Base-by-base conservation (phyloP, 1,140 invertebrate species). In the Drosophila ohnishii region DNA sequence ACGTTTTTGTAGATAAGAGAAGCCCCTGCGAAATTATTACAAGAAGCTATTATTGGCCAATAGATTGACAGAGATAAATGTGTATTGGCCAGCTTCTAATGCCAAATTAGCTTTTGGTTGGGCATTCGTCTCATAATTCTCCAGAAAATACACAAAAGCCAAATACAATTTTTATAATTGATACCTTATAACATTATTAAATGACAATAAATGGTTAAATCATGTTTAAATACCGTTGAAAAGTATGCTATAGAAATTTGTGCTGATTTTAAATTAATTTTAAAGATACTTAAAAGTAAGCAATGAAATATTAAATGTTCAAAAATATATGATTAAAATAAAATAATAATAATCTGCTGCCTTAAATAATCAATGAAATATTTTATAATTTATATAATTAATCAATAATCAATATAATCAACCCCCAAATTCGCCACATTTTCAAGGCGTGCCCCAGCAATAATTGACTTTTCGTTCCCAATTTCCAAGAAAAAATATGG, bases 1-100 rank as follows among this genome's bases (percentile, higher is more conserved):
- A 50, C 50, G 11, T n/a, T 64, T 67, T 40, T 65, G 19, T 5
- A 2, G 65, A 67, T 51, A 67, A 64, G 22, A 32, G 14, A 35
- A 37, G 19, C 34, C 13, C 34, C 34, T 37, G 28, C 45, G 5
- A 37, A 40, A 32, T 61, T 39, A 37, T 62, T 14, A 62, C 25
- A 62, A 57, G 1, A 19, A 35, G 6, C 47, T 53, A 16, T 28
- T 35, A 48, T 61, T 48, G 44, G n/a, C 22, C 10, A 13, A 13
- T 9, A 56, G 53, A 58, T 44, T 44, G 61, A 28, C 25, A 28
- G 25, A 28, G 25, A 6, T 28, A 28, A 28, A 28, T 58, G 37
- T 32, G 16, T n/a, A 22, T 39, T 40, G 14, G 34, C 14, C 14
- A 22, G 19, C 3, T 19, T 9, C 3, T 14, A 37, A 37, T 25